Evolutionary conservation across 2,113 vertebrate species (phyloP).

Genomic region (Leptobrachium ailaonicum): DNA sequence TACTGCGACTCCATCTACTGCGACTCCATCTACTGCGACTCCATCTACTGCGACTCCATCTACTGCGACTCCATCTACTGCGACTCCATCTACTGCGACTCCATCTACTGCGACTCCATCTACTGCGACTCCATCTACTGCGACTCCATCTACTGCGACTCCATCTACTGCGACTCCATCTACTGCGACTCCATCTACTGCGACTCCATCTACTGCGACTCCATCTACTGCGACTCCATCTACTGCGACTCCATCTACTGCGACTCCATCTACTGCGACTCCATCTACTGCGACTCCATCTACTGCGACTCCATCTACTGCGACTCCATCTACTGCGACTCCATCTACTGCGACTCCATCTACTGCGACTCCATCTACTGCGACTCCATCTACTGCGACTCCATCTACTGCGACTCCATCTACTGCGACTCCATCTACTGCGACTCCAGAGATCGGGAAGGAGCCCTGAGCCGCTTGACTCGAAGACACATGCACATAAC

Average conservation of each 20-base stretch:
- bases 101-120: conserved; percentile 58
- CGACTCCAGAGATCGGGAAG: conserved; percentile 52
- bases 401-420: conserved; percentile 56
- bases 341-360: conserved; percentile 58
- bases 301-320: conserved; percentile 51
- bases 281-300: conserved; percentile 58
- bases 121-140: conserved; percentile 51
- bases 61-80: conserved; percentile 51
- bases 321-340: conserved; percentile 64
- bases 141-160: conserved; percentile 64
- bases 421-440: conserved; percentile 60
- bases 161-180: conserved; percentile 58
- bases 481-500: background rate
- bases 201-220: conserved; percentile 64
- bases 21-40: conserved; percentile 64
- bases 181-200: conserved; percentile 51
- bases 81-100: conserved; percentile 64
- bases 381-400: conserved; percentile 64
- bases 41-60: conserved; percentile 58
- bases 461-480: background rate
- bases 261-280: conserved; percentile 64
- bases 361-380: conserved; percentile 51
- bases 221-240: conserved; percentile 58
- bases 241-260: conserved; percentile 51
- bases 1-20: conserved; percentile 51